Conservation (phyloP, 2,113 vertebrate species). For the Recurvirostra avosetta region DNA sequence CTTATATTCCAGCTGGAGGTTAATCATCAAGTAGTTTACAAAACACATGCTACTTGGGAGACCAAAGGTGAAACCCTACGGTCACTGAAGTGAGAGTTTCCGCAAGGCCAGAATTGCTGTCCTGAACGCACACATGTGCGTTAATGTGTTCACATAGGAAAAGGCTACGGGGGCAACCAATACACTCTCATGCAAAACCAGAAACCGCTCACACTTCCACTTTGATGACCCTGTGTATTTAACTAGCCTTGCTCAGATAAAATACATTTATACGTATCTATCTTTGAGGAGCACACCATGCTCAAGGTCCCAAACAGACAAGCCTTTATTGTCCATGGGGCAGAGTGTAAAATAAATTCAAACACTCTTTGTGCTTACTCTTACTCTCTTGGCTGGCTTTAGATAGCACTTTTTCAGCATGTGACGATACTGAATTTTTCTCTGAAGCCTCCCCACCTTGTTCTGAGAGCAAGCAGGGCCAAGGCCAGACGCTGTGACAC, state of each 20-base stretch:
- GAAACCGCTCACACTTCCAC: not conserved
- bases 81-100: not conserved
- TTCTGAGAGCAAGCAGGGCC: not conserved
- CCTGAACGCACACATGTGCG: rapidly evolving
- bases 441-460: not conserved
- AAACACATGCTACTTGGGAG: not conserved
- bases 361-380: not conserved
- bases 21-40: not conserved
- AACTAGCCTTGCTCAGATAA: not conserved
- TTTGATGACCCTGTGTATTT: not conserved
- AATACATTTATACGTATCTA: not conserved
- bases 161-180: not conserved
- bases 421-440: rapidly evolving
- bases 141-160: not conserved
- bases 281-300: not conserved
- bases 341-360: not conserved
- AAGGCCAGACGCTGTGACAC: not conserved
- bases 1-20: not conserved
- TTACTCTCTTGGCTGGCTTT: not conserved
- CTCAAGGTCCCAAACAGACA: not conserved
- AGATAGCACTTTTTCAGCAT: not conserved
- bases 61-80: not conserved
- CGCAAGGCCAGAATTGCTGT: not conserved
- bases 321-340: not conserved
- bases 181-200: not conserved